Conservation (phyloP, 2,888 invertebrate species). For the Macroteleia sp. region DNA sequence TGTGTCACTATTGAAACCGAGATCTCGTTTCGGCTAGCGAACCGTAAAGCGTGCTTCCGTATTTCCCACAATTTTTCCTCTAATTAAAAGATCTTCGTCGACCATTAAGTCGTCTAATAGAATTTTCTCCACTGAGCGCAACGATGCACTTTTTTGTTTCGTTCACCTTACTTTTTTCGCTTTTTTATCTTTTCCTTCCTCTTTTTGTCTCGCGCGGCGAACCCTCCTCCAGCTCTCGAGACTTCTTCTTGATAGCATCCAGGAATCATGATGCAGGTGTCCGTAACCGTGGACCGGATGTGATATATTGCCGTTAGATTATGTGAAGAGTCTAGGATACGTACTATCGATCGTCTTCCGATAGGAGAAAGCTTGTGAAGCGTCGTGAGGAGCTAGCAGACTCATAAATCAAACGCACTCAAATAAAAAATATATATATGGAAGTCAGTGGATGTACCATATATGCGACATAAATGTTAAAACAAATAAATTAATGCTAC, state of each 20-base stretch:
- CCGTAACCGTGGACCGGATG: constrained; percentile 74
- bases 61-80: constrained; percentile 46
- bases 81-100: constrained; percentile 50
- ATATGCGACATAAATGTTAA: too few species aligned
- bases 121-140: constrained; percentile 35
- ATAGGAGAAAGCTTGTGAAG: constrained; percentile 70
- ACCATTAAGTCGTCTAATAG: constrained; percentile 48
- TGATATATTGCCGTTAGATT: constrained; percentile 77
- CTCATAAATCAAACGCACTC: too few species aligned
- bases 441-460: too few species aligned
- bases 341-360: constrained; percentile 74
- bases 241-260: constrained; percentile 40
- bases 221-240: constrained; percentile 27
- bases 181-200: neutral
- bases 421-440: too few species aligned
- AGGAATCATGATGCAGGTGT: constrained; percentile 69
- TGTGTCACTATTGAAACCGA: constrained; percentile 7
- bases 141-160: constrained; percentile 38
- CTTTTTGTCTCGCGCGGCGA: constrained; percentile 13
- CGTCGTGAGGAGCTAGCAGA: too few species aligned
- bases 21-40: constrained; percentile 26
- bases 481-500: too few species aligned
- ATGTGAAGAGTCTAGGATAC: constrained; percentile 71
- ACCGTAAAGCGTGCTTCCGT: constrained; percentile 33
- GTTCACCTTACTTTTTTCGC: constrained; percentile 5